These are phyloP conservation scores for Paguma larvata DNA, from an alignment of 2,797 vertebrate genomes.

Conservation along the genomic window DNA sequence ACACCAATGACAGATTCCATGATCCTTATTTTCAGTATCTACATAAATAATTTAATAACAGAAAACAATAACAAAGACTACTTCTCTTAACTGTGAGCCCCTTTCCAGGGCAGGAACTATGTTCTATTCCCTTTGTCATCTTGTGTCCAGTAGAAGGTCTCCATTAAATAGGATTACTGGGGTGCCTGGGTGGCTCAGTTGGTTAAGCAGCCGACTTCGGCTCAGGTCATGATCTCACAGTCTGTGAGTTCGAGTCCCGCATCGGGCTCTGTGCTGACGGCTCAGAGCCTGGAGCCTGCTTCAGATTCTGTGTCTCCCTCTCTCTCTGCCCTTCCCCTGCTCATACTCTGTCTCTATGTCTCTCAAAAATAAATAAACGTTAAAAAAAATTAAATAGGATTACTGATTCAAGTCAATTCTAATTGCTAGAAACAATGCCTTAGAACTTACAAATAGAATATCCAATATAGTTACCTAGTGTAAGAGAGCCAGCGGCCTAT, in stretches of 20 bases:
- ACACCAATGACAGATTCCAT: neutral
- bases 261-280: too few relatives aligned
- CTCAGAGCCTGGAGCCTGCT: too few relatives aligned
- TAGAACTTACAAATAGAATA: neutral
- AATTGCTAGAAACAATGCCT: neutral
- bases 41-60: constrained; percentile 44
- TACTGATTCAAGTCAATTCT: neutral
- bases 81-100: neutral
- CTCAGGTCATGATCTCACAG: too few relatives aligned
- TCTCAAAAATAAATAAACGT: too few relatives aligned
- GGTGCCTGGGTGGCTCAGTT: too few relatives aligned
- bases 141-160: neutral
- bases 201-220: too few relatives aligned
- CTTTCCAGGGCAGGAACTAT: neutral
- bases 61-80: constrained; percentile 55
- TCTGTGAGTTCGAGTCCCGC: too few relatives aligned
- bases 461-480: neutral
- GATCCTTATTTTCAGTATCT: constrained; percentile 1
- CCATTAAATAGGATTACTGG: constrained; percentile 48
- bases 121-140: neutral
- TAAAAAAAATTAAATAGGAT: too few relatives aligned
- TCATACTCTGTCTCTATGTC: too few relatives aligned
- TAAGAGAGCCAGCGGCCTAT: neutral
- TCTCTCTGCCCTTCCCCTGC: too few relatives aligned
- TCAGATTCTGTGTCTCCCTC: too few relatives aligned